Evolutionary conservation across 2,797 vertebrate species (phyloP), one percentile per base, ranked within the genome.

Genomic region (Spondyliosoma cantharus): DNA sequence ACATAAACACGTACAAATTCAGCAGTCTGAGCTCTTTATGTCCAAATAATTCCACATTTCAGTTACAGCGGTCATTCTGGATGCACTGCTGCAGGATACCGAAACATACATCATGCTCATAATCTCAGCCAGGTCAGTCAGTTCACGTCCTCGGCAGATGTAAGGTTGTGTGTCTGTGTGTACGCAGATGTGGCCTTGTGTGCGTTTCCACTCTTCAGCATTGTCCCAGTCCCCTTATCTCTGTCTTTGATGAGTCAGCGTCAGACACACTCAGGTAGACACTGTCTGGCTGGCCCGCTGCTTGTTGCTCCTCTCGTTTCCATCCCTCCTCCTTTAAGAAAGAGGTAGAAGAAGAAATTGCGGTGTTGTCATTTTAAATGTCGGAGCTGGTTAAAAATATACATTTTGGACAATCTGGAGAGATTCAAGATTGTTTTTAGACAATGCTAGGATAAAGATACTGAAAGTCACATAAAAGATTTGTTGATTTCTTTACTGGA

Each of bases 131-230:
- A 25, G 27, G 72, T 78, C 46, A 50, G 32, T n/a, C 17, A 17
- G 80, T 50, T 78, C 68, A 68, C 11, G 70, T 79, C 64, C 66
- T 82, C 67, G 57, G 17, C 5, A 56, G 68, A 65, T 42, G 19
- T 32, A 19, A 81, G 62, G 72, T 76, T 53, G 68, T 29, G 8
- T 49, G 56, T 53, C 8, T 58, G 13, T 60, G 46, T 63, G 22
- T 53, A 46, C 27, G 50, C 22, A 4, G 7, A 9, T 56, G 15
- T 54, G 24, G 7, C 16, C 42, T n/a, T 24, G 50, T 52, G 56
- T 2, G 27, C 22, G 20, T 87, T 92, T 90, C 78, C 70, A 78
- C 68, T 69, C 81, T 58, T 83, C 75, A 69, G 83, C 77, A 79
- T 32, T 53, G 22, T 78, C 52, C 2, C 32, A 60, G 19, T 75